These are phyloP conservation scores for Kryphioiulus occultus DNA, from an alignment of 2,888 invertebrate species.

Conservation along the genomic window DNA sequence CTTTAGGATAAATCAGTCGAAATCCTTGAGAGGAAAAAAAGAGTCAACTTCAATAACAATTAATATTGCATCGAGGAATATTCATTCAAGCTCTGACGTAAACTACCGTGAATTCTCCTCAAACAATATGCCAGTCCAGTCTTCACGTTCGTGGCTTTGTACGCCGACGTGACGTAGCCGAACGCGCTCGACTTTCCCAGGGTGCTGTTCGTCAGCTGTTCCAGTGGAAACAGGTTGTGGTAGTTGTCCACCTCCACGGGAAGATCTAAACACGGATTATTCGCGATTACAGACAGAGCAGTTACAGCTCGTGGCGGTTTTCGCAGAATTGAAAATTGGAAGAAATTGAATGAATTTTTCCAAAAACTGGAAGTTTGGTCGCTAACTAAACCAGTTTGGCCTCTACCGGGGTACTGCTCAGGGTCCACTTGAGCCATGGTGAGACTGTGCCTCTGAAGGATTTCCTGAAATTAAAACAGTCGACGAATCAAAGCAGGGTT, in stretches of 20 bases:
- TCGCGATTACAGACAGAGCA: background rate
- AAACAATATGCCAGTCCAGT: slow-evolving; percentile 85
- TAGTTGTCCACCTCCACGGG: slow-evolving; percentile 91
- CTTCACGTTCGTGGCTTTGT: slow-evolving; percentile 87
- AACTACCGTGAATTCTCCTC: slow-evolving; percentile 82
- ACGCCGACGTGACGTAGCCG: slow-evolving; percentile 81
- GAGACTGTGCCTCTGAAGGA: slow-evolving; percentile 77
- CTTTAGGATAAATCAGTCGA: slow-evolving; percentile 81
- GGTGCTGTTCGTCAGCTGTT: slow-evolving; percentile 67
- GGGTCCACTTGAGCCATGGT: slow-evolving; percentile 78
- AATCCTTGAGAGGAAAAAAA: slow-evolving; percentile 69
- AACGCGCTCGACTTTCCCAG: slow-evolving; percentile 73
- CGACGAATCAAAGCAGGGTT: too few relatives aligned
- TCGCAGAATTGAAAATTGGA: too few relatives aligned
- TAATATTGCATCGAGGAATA: slow-evolving; percentile 54
- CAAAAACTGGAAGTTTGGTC: too few relatives aligned
- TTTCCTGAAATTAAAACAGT: slow-evolving; percentile 65
- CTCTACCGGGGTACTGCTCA: slow-evolving; percentile 67
- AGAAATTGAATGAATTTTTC: too few relatives aligned
- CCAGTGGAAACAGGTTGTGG: slow-evolving; percentile 84
- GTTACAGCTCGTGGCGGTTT: too few relatives aligned
- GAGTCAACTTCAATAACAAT: background rate
- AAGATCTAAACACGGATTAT: slow-evolving; percentile 68
- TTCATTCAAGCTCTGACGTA: too few relatives aligned
- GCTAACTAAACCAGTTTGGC: too few relatives aligned